Conservation (phyloP, 1,140 invertebrate species). For the Calosoma granatense region DNA sequence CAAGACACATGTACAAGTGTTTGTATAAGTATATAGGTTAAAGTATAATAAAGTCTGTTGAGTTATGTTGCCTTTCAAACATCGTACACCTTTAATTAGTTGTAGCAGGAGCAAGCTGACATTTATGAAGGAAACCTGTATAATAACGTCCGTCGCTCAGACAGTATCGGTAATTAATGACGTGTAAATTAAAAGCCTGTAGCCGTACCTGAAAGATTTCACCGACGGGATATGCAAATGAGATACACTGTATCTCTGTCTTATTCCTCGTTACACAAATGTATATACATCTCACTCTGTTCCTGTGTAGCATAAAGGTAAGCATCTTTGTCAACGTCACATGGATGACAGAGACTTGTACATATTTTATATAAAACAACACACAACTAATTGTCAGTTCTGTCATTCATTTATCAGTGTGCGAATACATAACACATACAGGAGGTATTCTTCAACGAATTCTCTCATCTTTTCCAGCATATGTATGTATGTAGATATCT, state of each 20-base stretch:
- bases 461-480: too few species aligned
- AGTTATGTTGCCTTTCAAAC: slow-evolving; percentile 12
- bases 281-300: too few species aligned
- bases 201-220: slow-evolving; percentile 27
- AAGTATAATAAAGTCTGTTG: slow-evolving; percentile 1
- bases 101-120: slow-evolving; percentile 21
- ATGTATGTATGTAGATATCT: too few species aligned
- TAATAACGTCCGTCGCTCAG: slow-evolving; percentile 21
- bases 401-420: too few species aligned
- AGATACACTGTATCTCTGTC: too few species aligned
- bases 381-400: too few species aligned
- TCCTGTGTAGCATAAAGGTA: slow-evolving; percentile 28
- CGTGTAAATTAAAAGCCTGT: slow-evolving; percentile 31
- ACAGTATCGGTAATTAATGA: slow-evolving; percentile 27
- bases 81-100: slow-evolving; percentile 21
- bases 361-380: too few species aligned
- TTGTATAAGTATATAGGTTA: too few species aligned
- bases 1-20: too few species aligned
- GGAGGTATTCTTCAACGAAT: too few species aligned
- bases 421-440: too few species aligned
- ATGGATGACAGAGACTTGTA: slow-evolving; percentile 16
- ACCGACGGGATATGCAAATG: slow-evolving; percentile 29
- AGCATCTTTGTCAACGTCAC: slow-evolving; percentile 28
- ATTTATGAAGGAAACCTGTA: slow-evolving; percentile 26
- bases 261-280: too few species aligned